phyloP scores from a whole-genome alignment of 2,113 vertebrate genomes.

The Brachyhypopomus occidentalis region DNA sequence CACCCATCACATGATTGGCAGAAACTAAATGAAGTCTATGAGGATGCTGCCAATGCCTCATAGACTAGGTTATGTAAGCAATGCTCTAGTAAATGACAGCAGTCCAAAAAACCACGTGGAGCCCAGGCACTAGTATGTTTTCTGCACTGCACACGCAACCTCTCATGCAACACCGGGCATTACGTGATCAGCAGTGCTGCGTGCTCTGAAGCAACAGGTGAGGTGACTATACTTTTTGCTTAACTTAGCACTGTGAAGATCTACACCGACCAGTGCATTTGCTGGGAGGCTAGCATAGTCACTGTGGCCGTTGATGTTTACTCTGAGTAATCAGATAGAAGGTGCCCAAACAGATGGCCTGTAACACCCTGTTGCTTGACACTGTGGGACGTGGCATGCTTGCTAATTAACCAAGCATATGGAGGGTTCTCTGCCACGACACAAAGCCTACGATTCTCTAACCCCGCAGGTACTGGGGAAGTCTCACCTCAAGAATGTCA shows the following conservation, averaged over 20 bases:
- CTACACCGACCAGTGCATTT: not conserved
- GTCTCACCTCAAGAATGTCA: not conserved
- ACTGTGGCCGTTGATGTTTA: constrained; percentile 21
- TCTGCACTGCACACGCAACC: not conserved
- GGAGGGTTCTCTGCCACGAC: not conserved
- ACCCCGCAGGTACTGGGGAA: not conserved
- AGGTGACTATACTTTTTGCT: not conserved
- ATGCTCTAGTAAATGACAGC: not conserved
- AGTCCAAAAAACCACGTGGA: not conserved
- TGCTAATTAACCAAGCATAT: constrained; percentile 42
- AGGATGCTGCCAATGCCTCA: constrained; percentile 7
- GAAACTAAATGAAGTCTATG: constrained; percentile 22
- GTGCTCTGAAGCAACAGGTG: constrained; percentile 11
- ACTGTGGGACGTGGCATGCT: constrained; percentile 28
- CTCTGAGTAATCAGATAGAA: constrained; percentile 31
- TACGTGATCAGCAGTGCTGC: not conserved
- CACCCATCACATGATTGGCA: constrained; percentile 9
- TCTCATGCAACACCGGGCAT: not conserved
- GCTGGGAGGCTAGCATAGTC: not conserved
- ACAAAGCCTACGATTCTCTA: constrained; percentile 1
- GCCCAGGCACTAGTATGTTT: not conserved
- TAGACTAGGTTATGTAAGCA: not conserved
- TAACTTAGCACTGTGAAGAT: not conserved
- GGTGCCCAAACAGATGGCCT: constrained; percentile 46
- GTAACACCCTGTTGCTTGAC: constrained; percentile 37